Conservation (phyloP, 2,888 invertebrate genomes). For the Aporophyla nigra region DNA sequence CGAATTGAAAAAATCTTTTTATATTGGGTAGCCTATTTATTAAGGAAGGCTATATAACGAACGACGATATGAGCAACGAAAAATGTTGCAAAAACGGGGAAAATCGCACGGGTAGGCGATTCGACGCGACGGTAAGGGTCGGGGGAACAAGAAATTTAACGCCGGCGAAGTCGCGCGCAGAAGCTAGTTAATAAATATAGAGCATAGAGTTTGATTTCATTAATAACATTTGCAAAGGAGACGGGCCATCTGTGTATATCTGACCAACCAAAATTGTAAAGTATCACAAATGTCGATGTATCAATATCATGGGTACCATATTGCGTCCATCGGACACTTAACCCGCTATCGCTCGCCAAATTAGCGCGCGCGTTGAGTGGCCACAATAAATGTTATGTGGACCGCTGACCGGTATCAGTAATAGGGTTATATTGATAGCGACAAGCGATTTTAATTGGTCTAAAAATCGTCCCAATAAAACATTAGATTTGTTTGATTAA, state of each 20-base stretch:
- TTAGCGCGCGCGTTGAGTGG: conserved; percentile 63
- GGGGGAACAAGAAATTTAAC: no score
- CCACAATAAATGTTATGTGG: conserved; percentile 60
- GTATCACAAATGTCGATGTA: conserved; percentile 22
- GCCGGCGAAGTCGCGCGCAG: no score
- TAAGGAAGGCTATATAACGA: no score
- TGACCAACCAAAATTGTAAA: conserved; percentile 9
- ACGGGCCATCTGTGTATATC: neutral
- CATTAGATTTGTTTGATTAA: no score
- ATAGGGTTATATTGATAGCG: conserved; percentile 43
- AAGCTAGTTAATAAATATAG: neutral
- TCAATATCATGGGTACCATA: conserved; percentile 31
- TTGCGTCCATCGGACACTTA: conserved; percentile 56
- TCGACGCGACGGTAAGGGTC: no score
- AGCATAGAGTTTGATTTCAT: neutral
- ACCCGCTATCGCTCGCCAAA: conserved; percentile 60
- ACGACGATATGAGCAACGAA: no score
- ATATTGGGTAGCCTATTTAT: no score
- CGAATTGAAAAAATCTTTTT: no score
- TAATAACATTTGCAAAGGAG: neutral
- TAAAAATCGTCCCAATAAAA: neutral
- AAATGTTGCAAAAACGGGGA: no score
- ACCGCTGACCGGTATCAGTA: conserved; percentile 42
- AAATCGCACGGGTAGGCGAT: no score
- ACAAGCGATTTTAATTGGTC: conserved; percentile 23